Evolutionary conservation across 2,888 invertebrate genomes (phyloP).

Genomic region (Heliconius sara): DNA sequence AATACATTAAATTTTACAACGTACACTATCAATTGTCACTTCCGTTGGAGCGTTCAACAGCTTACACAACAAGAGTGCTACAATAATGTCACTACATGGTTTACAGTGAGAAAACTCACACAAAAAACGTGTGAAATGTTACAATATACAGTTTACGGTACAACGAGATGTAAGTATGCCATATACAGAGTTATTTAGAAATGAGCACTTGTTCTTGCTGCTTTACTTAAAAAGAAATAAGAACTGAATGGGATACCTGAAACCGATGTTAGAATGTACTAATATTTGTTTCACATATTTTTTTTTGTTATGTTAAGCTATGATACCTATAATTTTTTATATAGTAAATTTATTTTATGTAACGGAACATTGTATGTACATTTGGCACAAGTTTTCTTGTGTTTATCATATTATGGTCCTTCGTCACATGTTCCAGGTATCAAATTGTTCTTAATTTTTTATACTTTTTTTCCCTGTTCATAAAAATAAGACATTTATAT

Average conservation of each 20-base stretch:
- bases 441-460: no score
- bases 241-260: slow-evolving; percentile 2
- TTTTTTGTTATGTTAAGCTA: no score
- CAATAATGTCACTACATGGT: slow-evolving; percentile 21
- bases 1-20: background rate
- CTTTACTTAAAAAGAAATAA: background rate
- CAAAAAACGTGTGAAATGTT: slow-evolving; percentile 38
- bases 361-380: no score
- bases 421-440: no score
- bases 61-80: slow-evolving; percentile 23
- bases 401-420: no score
- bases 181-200: slow-evolving; percentile 12
- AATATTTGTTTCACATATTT: no score
- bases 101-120: slow-evolving; percentile 9
- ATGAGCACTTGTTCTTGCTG: background rate
- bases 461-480: no score
- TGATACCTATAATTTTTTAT: background rate
- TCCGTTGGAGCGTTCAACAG: slow-evolving; percentile 35
- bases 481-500: no score
- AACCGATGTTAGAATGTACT: background rate
- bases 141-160: slow-evolving; percentile 28
- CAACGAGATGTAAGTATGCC: background rate
- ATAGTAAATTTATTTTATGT: background rate
- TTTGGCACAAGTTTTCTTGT: no score
- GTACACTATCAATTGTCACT: background rate